Evolutionary conservation across 2,797 vertebrate species (phyloP), one percentile per base, ranked within the genome.

Genomic region (Meda fulgida): DNA sequence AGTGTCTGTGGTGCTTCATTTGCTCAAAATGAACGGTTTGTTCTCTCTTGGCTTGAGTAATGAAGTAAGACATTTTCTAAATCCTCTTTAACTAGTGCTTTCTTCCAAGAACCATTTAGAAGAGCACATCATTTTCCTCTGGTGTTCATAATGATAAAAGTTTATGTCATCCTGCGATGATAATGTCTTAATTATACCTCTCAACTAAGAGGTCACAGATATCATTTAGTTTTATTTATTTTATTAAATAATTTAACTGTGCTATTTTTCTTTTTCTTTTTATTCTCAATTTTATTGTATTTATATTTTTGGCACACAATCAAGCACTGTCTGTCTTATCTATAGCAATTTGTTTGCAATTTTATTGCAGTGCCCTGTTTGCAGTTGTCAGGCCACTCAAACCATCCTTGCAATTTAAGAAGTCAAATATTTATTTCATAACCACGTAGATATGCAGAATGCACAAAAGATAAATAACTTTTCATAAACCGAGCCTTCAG

Each of bases 61-160:
- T 86, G 83, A 86, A 83, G 63, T 65, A 73, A 66, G 76, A 69
- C 48, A 53, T 79, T 40, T 85, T 73, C 26, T 63, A 67, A 88
- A 82, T 81, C 73, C 65, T 81, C 70, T 83, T 60, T 46, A 51
- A 40, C 38, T n/a, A n/a, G n/a, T 29, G n/a, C 6, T 31, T 65
- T 65, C 16, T 65, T 31, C 63, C 63, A 31, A 31, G 14, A 19
- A 48, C 1, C 2, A 31, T 31, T 65, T 48, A 38, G 14, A 69
- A 53, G 16, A 70, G 7, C 11, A 34, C 26, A 18, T 65, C 38
- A 46, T 80, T n/a, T 80, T 69, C 36, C 4, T 78, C 31, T 58
- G 31, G 53, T 58, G 51, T 58, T 55, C 21, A 38, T 36, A 23
- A 51, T n/a, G 18, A 51, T 19, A 19, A 5, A 19, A 19, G 48